phyloP scores from a whole-genome alignment of 2,113 vertebrate genomes.

The Oenanthe oenanthe region DNA sequence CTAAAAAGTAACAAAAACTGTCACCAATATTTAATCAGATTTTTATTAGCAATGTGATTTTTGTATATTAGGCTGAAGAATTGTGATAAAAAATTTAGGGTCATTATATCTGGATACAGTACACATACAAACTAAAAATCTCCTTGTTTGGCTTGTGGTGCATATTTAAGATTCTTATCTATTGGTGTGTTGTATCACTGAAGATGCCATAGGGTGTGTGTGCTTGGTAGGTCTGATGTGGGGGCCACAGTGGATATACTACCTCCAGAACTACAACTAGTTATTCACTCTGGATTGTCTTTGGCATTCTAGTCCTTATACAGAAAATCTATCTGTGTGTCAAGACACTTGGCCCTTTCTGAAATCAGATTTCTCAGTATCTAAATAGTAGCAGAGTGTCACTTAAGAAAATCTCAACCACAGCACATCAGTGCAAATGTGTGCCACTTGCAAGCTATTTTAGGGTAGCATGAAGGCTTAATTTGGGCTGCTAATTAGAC shows the following conservation, averaged over 20 bases:
- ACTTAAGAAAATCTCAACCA: not conserved
- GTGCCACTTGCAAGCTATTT: not conserved
- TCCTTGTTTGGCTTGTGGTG: not conserved
- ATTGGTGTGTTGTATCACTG: not conserved
- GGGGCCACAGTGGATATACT: not conserved
- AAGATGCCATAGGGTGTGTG: not conserved
- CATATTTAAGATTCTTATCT: not conserved
- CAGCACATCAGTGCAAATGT: not conserved
- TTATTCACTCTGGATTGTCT: not conserved
- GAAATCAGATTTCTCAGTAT: not conserved
- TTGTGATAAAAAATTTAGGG: not conserved
- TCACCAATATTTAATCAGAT: not conserved
- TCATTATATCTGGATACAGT: not conserved
- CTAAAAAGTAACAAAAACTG: not conserved
- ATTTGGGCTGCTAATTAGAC: slow-evolving; percentile 33
- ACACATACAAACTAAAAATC: not conserved
- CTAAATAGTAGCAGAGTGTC: not conserved
- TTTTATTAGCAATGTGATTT: not conserved
- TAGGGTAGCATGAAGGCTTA: not conserved
- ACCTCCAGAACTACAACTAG: not conserved
- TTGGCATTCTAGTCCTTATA: not conserved
- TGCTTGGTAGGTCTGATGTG: not conserved
- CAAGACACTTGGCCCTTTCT: not conserved
- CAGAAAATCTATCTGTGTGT: not conserved
- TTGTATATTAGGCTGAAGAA: not conserved